A percentile compares a stretch with the other conserved stretches of the same genome.
Conservation (phyloP, 2,113 vertebrate species). For the Motacilla tschutschensis region DNA sequence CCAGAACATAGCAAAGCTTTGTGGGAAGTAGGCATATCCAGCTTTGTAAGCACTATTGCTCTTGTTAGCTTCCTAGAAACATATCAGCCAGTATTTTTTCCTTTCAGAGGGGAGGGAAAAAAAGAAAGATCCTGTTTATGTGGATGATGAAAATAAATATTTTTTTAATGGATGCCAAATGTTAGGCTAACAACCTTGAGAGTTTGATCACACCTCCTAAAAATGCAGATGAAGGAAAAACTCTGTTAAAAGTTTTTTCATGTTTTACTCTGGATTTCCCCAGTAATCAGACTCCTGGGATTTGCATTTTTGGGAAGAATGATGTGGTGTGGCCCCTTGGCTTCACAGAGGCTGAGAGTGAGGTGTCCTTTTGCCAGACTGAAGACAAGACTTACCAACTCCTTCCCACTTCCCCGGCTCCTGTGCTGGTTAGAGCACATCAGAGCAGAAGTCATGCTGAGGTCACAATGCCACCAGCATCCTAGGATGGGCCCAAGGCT, state of each 20-base stretch:
- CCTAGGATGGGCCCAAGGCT: neutral
- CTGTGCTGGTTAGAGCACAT: fast-evolving
- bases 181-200: neutral
- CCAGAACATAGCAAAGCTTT: neutral
- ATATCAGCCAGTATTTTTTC: neutral
- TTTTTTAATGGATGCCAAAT: neutral
- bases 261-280: neutral
- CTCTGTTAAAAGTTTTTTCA: neutral
- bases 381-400: neutral
- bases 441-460: neutral
- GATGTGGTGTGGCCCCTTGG: neutral
- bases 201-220: neutral
- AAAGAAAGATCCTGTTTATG: neutral
- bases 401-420: neutral
- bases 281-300: neutral
- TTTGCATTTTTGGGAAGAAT: neutral
- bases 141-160: neutral
- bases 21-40: neutral
- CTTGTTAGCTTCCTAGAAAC: neutral
- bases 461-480: neutral
- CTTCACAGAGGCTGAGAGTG: neutral
- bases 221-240: neutral
- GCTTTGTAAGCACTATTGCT: neutral
- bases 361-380: neutral
- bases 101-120: neutral